A percentile compares a stretch with the other conserved stretches of the same genome.
phyloP scores from a whole-genome alignment of 2,888 invertebrate genomes.

The Sepiola atlantica region DNA sequence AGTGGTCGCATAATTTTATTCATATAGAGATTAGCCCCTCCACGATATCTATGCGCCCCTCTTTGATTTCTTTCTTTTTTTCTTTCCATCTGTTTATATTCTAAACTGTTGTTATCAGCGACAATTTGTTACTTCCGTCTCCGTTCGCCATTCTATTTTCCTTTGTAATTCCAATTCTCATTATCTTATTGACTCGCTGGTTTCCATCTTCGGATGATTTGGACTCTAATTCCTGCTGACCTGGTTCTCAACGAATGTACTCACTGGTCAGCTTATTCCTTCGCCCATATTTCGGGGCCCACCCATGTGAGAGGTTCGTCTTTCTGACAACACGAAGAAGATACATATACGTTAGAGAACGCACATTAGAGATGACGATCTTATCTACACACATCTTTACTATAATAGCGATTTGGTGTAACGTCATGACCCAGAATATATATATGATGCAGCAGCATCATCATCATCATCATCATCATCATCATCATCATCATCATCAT shows the following conservation, averaged over 20 bases:
- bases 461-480: too few relatives aligned
- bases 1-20: too few relatives aligned
- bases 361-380: too few relatives aligned
- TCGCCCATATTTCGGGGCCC: not conserved
- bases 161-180: not conserved
- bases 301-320: not conserved
- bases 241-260: not conserved
- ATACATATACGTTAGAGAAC: not conserved
- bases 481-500: too few relatives aligned
- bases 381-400: too few relatives aligned
- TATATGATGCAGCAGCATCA: too few relatives aligned
- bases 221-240: not conserved
- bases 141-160: not conserved
- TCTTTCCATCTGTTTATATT: constrained; percentile 1
- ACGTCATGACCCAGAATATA: too few relatives aligned
- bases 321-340: not conserved
- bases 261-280: not conserved
- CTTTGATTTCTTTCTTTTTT: not conserved
- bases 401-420: too few relatives aligned
- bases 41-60: too few relatives aligned
- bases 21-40: too few relatives aligned
- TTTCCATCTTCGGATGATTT: not conserved
- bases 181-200: not conserved
- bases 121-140: not conserved
- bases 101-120: not conserved